Conservation (phyloP, 2,113 vertebrate species). For the Raphicerus campestris region DNA sequence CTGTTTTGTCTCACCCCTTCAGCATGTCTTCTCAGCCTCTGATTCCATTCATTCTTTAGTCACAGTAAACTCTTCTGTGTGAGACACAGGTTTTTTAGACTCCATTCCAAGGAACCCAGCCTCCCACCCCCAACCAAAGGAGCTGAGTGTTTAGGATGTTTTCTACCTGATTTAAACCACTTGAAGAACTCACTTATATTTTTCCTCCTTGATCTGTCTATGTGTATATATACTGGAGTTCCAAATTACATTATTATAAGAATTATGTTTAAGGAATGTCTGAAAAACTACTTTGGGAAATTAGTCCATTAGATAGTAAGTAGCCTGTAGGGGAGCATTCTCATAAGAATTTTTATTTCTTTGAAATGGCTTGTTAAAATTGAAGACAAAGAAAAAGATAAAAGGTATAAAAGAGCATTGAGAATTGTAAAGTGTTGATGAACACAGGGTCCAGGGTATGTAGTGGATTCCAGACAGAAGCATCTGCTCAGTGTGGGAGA, state of each 20-base stretch:
- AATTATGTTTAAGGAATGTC: not conserved
- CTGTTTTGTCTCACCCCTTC: not conserved
- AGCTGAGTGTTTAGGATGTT: not conserved
- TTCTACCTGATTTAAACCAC: not conserved
- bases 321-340: not conserved
- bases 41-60: not conserved
- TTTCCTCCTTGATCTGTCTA: not conserved
- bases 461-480: not conserved
- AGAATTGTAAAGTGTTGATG: not conserved
- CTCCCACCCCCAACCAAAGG: not conserved
- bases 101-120: not conserved
- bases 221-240: not conserved
- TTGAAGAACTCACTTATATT: not conserved
- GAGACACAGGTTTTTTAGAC: not conserved
- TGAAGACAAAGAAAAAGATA: not conserved
- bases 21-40: not conserved
- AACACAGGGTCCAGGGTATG: no score
- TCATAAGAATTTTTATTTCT: not conserved
- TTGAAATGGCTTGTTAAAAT: not conserved
- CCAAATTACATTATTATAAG: not conserved
- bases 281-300: not conserved
- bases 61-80: not conserved
- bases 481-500: not conserved
- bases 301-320: not conserved
- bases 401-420: not conserved